These are phyloP conservation scores for Nannobrachium achirus DNA, from an alignment of 2,113 vertebrate genomes.

Conservation along the genomic window DNA sequence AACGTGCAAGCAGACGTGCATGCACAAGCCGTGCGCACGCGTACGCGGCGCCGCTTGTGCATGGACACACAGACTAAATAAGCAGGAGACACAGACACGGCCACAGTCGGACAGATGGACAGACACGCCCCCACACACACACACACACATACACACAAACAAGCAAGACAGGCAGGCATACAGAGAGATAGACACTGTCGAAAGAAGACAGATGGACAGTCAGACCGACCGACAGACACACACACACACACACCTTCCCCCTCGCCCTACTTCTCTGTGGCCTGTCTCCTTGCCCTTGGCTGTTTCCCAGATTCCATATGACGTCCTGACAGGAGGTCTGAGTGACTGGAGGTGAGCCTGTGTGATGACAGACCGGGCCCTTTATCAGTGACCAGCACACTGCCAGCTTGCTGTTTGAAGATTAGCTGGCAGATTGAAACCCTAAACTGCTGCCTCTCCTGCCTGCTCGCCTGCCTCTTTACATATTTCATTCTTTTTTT, in stretches of 20 bases:
- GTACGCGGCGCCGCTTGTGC: slow-evolving; percentile 8
- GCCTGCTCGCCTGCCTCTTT: slow-evolving; percentile 63
- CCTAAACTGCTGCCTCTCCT: slow-evolving; percentile 62
- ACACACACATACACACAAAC: too few relatives aligned
- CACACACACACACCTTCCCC: slow-evolving; percentile 13
- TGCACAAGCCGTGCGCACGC: slow-evolving; percentile 11
- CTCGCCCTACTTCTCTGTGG: slow-evolving; percentile 40
- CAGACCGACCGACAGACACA: too few relatives aligned
- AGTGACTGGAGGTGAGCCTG: slow-evolving; percentile 75
- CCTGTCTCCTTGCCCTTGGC: slow-evolving; percentile 72
- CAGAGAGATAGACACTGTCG: too few relatives aligned
- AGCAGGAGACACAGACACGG: neutral
- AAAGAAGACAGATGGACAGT: too few relatives aligned
- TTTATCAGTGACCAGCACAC: slow-evolving; percentile 83
- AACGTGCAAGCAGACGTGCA: neutral
- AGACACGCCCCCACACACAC: too few relatives aligned
- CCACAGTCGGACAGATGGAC: too few relatives aligned
- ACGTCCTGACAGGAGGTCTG: slow-evolving; percentile 76
- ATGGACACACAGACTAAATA: slow-evolving; percentile 16
- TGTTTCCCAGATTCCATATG: slow-evolving; percentile 78
- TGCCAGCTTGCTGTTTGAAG: slow-evolving; percentile 78
- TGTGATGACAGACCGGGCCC: slow-evolving; percentile 77
- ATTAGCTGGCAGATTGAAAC: slow-evolving; percentile 77
- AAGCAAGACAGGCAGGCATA: too few relatives aligned
- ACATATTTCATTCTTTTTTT: slow-evolving; percentile 54